These are phyloP conservation scores for Schizaphis graminum DNA, from an alignment of 2,888 invertebrate species.

Conservation along the genomic window DNA sequence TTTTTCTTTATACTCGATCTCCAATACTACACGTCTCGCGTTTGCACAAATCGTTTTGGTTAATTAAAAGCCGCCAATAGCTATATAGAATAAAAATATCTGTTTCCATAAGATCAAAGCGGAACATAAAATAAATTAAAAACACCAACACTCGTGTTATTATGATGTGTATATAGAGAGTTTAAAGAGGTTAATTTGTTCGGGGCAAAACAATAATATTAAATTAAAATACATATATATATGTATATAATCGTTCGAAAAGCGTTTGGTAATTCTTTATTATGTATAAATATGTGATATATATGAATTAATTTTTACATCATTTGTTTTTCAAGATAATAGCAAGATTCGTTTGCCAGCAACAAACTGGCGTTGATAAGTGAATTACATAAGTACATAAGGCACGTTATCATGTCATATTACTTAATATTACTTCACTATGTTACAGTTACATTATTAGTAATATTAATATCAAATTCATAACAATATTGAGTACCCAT, in stretches of 20 bases:
- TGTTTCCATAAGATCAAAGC: background rate
- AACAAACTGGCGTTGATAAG: background rate
- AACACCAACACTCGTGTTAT: background rate
- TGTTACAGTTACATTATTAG: background rate
- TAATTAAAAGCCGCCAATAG: background rate
- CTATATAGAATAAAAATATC: background rate
- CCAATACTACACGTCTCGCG: background rate
- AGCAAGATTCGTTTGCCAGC: background rate
- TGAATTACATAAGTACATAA: background rate
- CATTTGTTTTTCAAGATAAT: background rate
- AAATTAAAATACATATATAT: background rate
- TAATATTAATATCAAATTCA: background rate
- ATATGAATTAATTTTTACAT: slow-evolving; percentile 1
- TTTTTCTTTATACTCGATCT: background rate
- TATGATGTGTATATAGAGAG: background rate
- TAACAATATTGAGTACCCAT: background rate
- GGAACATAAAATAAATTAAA: background rate
- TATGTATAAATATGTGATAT: background rate
- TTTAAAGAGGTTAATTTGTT: background rate
- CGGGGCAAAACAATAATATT: background rate
- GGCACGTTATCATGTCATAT: background rate
- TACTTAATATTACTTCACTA: background rate
- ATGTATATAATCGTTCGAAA: background rate
- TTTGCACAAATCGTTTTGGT: background rate
- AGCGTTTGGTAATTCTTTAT: background rate